Conservation (phyloP, 2,797 vertebrate genomes). For the Hoplostethus atlanticus region DNA sequence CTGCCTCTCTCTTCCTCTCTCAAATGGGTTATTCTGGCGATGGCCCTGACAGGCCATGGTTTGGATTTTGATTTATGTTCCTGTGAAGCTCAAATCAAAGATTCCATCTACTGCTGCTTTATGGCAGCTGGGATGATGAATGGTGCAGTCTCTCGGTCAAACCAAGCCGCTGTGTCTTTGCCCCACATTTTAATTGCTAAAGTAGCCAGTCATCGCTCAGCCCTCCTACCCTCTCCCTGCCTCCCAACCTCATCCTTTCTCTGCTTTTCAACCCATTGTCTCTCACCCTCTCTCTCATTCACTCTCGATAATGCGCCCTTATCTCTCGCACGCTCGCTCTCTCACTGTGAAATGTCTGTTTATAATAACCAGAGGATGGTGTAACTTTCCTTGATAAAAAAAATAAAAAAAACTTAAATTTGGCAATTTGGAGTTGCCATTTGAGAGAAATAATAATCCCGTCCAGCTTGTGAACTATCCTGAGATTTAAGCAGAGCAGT, state of each 20-base stretch:
- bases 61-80: conserved; percentile 99
- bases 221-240: conserved; percentile 82
- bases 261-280: conserved; percentile 78
- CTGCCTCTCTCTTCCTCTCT: conserved; percentile 84
- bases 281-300: conserved; percentile 68
- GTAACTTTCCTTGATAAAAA: conserved; percentile 57
- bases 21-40: conserved; percentile 98
- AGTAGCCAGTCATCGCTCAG: conserved; percentile 99
- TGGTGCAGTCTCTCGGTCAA: conserved; percentile 99
- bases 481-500: conserved; percentile 19
- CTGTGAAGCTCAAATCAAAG: conserved; percentile 99
- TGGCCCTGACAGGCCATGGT: conserved; percentile 97
- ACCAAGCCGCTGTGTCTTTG: conserved; percentile 98
- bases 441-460: conserved; percentile 20
- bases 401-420: conserved; percentile 47
- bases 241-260: conserved; percentile 79
- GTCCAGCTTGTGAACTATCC: conserved; percentile 2
- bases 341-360: conserved; percentile 49
- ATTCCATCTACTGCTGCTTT: conserved; percentile 99
- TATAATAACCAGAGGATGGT: conserved; percentile 3
- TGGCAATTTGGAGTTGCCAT: conserved; percentile 56
- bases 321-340: conserved; percentile 46
- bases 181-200: conserved; percentile 99
- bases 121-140: conserved; percentile 99
- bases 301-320: conserved; percentile 77